These are phyloP conservation scores for Theonella swinhoei DNA, from an alignment of 37 sponge, comb jelly and placozoan genomes.

Conservation along the genomic window DNA sequence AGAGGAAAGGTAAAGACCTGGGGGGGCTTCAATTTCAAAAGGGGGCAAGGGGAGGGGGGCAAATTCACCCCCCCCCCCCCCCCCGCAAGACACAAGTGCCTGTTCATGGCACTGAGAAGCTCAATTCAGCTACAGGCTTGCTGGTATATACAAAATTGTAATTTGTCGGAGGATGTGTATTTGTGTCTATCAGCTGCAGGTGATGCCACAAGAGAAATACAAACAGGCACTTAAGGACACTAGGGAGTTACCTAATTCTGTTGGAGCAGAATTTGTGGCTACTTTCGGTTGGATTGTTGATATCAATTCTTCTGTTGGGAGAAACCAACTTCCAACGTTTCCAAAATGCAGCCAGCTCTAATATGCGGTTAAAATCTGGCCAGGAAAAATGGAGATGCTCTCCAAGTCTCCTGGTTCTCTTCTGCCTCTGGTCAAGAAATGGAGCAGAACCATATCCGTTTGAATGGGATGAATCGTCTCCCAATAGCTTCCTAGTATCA, in stretches of 20 bases:
- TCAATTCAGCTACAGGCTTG: no score
- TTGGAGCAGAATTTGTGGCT: constrained; percentile 45
- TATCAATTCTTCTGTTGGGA: neutral
- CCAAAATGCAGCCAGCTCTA: neutral
- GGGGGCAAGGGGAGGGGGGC: neutral
- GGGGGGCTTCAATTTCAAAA: neutral
- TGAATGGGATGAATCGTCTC: neutral
- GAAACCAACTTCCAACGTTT: neutral
- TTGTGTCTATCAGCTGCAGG: no score
- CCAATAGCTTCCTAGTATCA: neutral
- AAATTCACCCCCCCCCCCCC: neutral
- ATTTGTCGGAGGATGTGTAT: no score
- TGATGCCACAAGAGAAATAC: no score
- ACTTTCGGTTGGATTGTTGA: neutral
- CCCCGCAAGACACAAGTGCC: neutral
- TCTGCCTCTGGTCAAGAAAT: no score
- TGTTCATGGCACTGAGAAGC: no score
- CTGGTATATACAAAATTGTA: no score
- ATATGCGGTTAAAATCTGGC: no score
- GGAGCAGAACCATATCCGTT: neutral
- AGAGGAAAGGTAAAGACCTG: neutral
- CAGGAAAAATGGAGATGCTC: no score
- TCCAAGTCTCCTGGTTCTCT: no score
- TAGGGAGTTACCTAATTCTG: constrained; percentile 51
- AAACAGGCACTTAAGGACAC: no score